Percentiles rank a stretch among this genome's conserved stretches.
Evolutionary conservation across 2,113 vertebrate species (phyloP).

Genomic region (Callipepla squamata): DNA sequence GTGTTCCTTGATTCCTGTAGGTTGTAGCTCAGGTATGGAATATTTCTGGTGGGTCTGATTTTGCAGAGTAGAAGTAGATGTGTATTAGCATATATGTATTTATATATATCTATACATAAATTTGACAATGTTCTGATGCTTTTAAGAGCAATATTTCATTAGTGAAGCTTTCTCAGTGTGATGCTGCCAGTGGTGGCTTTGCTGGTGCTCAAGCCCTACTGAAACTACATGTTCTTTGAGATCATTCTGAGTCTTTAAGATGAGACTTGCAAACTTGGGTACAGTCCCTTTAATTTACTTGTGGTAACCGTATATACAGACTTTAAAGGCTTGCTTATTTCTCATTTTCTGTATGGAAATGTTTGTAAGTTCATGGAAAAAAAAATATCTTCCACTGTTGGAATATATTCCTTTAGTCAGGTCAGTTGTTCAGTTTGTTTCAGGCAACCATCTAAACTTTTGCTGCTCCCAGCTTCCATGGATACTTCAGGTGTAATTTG

Average conservation of each 20-base stretch:
- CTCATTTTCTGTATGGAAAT: background rate
- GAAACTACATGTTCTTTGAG: too few relatives aligned
- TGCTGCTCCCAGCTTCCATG: background rate
- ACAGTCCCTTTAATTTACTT: background rate
- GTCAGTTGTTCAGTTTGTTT: background rate
- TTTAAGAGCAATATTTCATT: too few relatives aligned
- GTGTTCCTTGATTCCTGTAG: fast-evolving
- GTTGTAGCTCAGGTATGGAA: fast-evolving
- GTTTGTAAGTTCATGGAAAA: too few relatives aligned
- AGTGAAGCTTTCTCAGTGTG: background rate
- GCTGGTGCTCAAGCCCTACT: background rate
- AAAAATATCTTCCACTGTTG: background rate
- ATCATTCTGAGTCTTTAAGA: background rate
- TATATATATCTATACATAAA: too few relatives aligned
- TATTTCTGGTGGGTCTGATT: fast-evolving
- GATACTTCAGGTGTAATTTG: fast-evolving
- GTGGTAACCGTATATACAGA: fast-evolving
- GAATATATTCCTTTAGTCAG: background rate
- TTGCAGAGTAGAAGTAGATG: background rate
- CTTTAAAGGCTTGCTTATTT: background rate
- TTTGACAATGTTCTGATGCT: background rate
- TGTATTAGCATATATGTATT: background rate
- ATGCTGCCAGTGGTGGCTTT: fast-evolving
- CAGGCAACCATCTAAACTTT: background rate
- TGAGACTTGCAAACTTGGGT: background rate